Evolutionary conservation across 37 sponge, comb jelly and placozoan species (phyloP), one percentile per base, ranked within the genome.

Genomic region (Cliona cf. orientalis): DNA sequence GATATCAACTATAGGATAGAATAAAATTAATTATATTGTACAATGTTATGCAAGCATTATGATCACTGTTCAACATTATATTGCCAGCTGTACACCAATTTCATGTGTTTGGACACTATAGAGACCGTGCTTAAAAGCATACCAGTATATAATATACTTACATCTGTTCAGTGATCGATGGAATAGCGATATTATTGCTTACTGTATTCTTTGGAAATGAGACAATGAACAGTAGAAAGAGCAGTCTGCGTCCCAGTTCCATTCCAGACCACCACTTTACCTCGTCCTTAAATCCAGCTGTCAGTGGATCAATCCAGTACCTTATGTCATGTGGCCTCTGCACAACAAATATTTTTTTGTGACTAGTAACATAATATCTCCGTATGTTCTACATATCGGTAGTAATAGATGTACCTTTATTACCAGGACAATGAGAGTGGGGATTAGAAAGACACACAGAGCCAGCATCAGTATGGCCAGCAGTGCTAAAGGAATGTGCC

Each of bases 151-250:
- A n/a, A n/a, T n/a, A n/a, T n/a, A n/a, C n/a, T n/a, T n/a, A n/a
- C n/a, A n/a, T n/a, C n/a, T n/a, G n/a, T n/a, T n/a, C n/a, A n/a
- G n/a, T n/a, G n/a, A n/a, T n/a, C n/a, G 17, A 49, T 19, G 11
- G 14, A 49, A 69, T 38, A 38, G 38, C 39, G 26, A 26, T 69
- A 25, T 66, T n/a, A n/a, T n/a, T n/a, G n/a, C 81, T 58, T 42
- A 93, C 93, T 53, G 65, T 60, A 22, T 89, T 84, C 32, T 78
- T n/a, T 39, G 93, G 93, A 43, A 93, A 85, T 1, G 86, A 46
- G 43, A 89, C 69, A 3, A 89, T 55, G 25, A 89, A 37, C 23
- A 85, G 68, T 21, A 93, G 21, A 22, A 89, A 46, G 9, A 85
- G n/a, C 7, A 85, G 33, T 72, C 89, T 75, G 56, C 90, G 77